Base-by-base conservation (phyloP, 2,113 vertebrate genomes). In the Leptodactylus fuscus region DNA sequence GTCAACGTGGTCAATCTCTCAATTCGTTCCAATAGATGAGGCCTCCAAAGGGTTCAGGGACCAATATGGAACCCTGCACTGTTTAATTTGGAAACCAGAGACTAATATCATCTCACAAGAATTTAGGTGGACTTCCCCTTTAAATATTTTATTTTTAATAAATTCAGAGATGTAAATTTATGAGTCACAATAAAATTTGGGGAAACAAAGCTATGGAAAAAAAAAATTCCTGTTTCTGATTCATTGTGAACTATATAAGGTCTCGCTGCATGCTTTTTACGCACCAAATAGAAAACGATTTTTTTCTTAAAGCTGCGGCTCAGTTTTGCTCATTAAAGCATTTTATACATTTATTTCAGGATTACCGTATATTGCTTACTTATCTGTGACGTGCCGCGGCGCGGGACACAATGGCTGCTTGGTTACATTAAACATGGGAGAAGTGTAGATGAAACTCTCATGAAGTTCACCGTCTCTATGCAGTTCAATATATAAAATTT, bases 391-490 rank as follows among this genome's bases (percentile, higher is more conserved):
- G 51, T 55, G 36, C 32, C 9, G 46, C 53, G 8, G 62, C 60
- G 41, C 46, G 16, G 34, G 51, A 71, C 48, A 55, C 51, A 73
- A 34, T 36, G 69, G 69, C 48, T 55, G 44, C 44, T 73, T 34
- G 53, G 62, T 76, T 76, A 51, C 46, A 76, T 51, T 76, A 32
- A 32, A 76, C 44, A 32, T 51, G 73, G 27, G 71, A 49, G 73
- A 76, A 76, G 44, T 76, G n/a, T 76, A 49, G 8, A 49, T 75
- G 22, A 29, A 76, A 9, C 73, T 76, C 73, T 49, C 73, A 51
- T 32, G 73, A 24, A 62, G n/a, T 80, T 80, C 76, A 79, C 51
- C n/a, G 38, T 80, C 77, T 80, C 77, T 80, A 80, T 80, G 77
- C 77, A 80, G 77, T 80, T 80, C 24, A 34, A 58, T 1, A 78